These are phyloP conservation scores for Pecten maximus DNA, from an alignment of 2,888 invertebrate genomes.

Conservation along the genomic window DNA sequence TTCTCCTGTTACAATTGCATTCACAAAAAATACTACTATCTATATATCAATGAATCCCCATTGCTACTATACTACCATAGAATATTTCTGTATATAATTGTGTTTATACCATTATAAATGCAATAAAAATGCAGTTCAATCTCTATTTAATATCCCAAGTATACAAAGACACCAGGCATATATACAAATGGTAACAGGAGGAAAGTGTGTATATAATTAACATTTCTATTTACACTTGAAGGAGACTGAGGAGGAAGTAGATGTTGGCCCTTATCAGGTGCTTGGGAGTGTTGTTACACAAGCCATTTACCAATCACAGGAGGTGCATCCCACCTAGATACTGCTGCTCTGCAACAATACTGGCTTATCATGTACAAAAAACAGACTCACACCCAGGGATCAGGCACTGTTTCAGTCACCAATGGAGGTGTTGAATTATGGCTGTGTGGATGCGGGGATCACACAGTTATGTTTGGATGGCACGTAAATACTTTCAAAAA, in stretches of 20 bases:
- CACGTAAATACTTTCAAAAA: background rate
- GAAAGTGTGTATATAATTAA: background rate
- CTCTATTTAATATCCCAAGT: background rate
- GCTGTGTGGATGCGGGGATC: background rate
- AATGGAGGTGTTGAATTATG: too few relatives aligned
- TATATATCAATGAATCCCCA: too few relatives aligned
- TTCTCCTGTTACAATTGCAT: too few relatives aligned
- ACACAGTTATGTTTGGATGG: background rate
- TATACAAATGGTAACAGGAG: background rate
- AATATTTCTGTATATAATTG: too few relatives aligned
- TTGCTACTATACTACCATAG: too few relatives aligned
- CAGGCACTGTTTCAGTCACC: background rate
- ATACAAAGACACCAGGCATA: background rate
- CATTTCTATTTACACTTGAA: constrained; percentile 10
- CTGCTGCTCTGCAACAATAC: background rate
- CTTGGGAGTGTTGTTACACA: constrained; percentile 13
- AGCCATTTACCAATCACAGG: background rate
- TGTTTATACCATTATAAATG: too few relatives aligned
- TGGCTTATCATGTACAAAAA: background rate
- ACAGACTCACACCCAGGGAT: background rate
- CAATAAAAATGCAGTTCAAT: too few relatives aligned
- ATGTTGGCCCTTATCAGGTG: constrained; percentile 21
- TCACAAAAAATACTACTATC: too few relatives aligned
- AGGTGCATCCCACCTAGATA: background rate
- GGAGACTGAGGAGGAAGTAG: background rate